Conservation (phyloP, 1,140 invertebrate genomes). For the Drosophila lini region DNA sequence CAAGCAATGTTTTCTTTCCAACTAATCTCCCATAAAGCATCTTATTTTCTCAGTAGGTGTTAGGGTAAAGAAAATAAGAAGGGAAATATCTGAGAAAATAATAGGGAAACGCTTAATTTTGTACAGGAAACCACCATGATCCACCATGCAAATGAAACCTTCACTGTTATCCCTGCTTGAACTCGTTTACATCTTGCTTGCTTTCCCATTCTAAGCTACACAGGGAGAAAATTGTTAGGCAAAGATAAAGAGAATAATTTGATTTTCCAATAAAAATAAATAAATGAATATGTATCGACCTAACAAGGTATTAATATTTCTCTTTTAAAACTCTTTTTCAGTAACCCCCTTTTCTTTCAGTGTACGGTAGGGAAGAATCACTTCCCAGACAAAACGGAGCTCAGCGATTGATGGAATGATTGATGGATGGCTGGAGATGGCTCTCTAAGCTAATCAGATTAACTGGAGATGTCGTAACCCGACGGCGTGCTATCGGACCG, state of each 20-base stretch:
- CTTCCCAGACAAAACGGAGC: slow-evolving; percentile 25
- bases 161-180: slow-evolving; percentile 4
- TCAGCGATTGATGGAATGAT: slow-evolving; percentile 27
- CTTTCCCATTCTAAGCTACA: neutral
- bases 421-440: slow-evolving; percentile 10
- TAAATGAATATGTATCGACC: neutral
- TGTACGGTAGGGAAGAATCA: neutral
- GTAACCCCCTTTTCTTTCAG: neutral
- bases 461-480: slow-evolving; percentile 32
- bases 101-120: slow-evolving; percentile 13
- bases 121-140: slow-evolving; percentile 14
- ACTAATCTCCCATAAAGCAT: neutral
- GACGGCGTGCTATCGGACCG: slow-evolving; percentile 18
- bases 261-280: neutral
- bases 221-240: neutral
- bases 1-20: neutral
- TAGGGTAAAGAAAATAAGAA: neutral
- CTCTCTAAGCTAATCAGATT: slow-evolving; percentile 33
- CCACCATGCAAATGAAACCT: slow-evolving; percentile 7
- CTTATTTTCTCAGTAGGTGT: slow-evolving; percentile 1
- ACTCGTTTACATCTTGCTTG: slow-evolving; percentile 11
- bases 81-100: neutral
- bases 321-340: neutral
- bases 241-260: too few relatives aligned
- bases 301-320: neutral